phyloP scores from a whole-genome alignment of 2,888 invertebrate genomes.

The Lithosia quadra region DNA sequence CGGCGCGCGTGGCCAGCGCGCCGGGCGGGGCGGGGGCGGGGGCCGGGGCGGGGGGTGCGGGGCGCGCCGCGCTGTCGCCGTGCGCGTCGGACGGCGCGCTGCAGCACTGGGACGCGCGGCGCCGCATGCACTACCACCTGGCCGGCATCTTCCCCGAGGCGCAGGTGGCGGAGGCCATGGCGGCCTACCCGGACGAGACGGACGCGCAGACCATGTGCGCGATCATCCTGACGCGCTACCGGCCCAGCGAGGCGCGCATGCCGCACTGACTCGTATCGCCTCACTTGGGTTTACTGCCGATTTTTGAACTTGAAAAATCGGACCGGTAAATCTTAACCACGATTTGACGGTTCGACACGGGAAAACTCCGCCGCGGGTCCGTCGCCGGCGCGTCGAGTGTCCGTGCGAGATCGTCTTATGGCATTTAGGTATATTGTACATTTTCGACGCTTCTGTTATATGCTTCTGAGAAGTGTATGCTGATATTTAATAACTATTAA shows the following conservation, averaged over 20 bases:
- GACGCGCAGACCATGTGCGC: conserved; percentile 96
- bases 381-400: background rate
- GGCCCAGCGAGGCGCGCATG: conserved; percentile 76
- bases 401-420: conserved; percentile 27
- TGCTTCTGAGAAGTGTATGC: conserved; percentile 77
- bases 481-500: conserved; percentile 58
- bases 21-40: conserved; percentile 91
- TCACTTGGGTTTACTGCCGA: conserved; percentile 62
- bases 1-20: conserved; percentile 89
- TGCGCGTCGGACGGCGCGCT: conserved; percentile 81
- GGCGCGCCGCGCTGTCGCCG: conserved; percentile 66
- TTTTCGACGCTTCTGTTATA: conserved; percentile 50
- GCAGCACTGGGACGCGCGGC: conserved; percentile 89
- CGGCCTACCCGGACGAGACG: conserved; percentile 94
- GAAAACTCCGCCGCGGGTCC: background rate
- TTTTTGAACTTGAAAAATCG: conserved; percentile 70
- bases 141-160: conserved; percentile 97
- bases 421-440: conserved; percentile 63
- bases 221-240: conserved; percentile 92
- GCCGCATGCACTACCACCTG: conserved; percentile 94
- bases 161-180: conserved; percentile 96
- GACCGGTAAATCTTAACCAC: conserved; percentile 60
- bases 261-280: conserved; percentile 59
- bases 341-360: conserved; percentile 20
- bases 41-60: conserved; percentile 87